These are phyloP conservation scores for Alloplasta piceator DNA, from an alignment of 2,888 invertebrate species.

Conservation along the genomic window DNA sequence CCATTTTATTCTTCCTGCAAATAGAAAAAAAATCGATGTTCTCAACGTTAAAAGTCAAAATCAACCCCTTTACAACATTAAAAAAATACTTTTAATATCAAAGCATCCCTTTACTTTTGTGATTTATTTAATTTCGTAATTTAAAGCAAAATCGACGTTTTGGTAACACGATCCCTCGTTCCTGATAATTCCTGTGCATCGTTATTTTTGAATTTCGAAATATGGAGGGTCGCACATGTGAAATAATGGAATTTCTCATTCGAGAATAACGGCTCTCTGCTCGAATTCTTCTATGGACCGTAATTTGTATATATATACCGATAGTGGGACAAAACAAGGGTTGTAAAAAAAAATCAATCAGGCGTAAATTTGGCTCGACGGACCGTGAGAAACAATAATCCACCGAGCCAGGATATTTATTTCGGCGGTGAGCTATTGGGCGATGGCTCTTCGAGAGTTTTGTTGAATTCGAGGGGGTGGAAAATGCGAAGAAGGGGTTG, in stretches of 20 bases:
- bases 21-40: too few species aligned
- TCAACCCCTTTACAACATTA: too few species aligned
- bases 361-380: conserved; percentile 27
- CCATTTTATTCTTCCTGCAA: too few species aligned
- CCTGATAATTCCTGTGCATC: too few species aligned
- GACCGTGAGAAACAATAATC: conserved; percentile 61
- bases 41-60: too few species aligned
- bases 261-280: conserved; percentile 24
- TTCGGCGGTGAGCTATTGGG: conserved; percentile 27
- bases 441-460: background rate
- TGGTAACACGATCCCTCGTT: too few species aligned
- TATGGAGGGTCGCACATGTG: background rate
- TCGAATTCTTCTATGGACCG: background rate
- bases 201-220: too few species aligned
- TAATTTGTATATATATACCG: conserved; percentile 17
- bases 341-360: conserved; percentile 50
- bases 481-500: background rate
- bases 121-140: too few species aligned
- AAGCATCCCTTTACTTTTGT: too few species aligned
- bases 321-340: conserved; percentile 13
- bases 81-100: too few species aligned
- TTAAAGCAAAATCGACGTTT: too few species aligned
- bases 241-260: conserved; percentile 10
- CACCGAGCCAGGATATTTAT: conserved; percentile 58
- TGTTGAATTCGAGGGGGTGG: background rate